These are phyloP conservation scores for Diabrotica undecimpunctata DNA, from an alignment of 1,140 invertebrate genomes.

Conservation along the genomic window DNA sequence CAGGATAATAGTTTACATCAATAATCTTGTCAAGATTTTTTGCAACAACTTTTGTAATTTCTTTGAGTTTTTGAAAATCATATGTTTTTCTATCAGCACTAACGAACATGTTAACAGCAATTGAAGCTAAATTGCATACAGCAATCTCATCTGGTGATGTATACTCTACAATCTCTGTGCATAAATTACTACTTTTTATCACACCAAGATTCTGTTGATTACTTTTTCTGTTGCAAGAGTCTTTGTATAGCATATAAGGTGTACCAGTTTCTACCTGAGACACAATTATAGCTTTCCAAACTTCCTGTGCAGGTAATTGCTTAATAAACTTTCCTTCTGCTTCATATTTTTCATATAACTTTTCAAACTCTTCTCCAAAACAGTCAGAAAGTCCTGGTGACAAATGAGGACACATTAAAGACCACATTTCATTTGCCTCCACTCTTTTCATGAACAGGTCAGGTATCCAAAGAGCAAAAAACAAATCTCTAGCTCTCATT, in stretches of 20 bases:
- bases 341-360: slow-evolving; percentile 85
- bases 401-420: slow-evolving; percentile 94
- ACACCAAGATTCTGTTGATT: slow-evolving; percentile 99
- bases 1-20: slow-evolving; percentile 95
- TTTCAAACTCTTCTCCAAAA: slow-evolving; percentile 94
- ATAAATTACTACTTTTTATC: slow-evolving; percentile 97
- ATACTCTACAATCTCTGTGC: slow-evolving; percentile 97
- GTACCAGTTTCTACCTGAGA: slow-evolving; percentile 98
- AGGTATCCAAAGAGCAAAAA: slow-evolving; percentile 97
- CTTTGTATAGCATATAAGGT: slow-evolving; percentile 98
- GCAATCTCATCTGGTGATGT: slow-evolving; percentile 90
- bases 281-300: slow-evolving; percentile 94
- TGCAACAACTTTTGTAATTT: slow-evolving; percentile 77
- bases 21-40: slow-evolving; percentile 97
- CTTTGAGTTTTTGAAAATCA: slow-evolving; percentile 86
- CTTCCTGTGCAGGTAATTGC: slow-evolving; percentile 74
- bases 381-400: slow-evolving; percentile 86
- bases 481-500: slow-evolving; percentile 89
- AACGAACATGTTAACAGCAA: slow-evolving; percentile 97
- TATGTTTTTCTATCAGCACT: slow-evolving; percentile 69
- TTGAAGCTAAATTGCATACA: slow-evolving; percentile 97
- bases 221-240: slow-evolving; percentile 94
- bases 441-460: slow-evolving; percentile 99
- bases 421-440: slow-evolving; percentile 83
- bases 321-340: slow-evolving; percentile 56